Conservation (phyloP, 53 echinoderm and acorn worm species). For the Echinarachnius parma region DNA sequence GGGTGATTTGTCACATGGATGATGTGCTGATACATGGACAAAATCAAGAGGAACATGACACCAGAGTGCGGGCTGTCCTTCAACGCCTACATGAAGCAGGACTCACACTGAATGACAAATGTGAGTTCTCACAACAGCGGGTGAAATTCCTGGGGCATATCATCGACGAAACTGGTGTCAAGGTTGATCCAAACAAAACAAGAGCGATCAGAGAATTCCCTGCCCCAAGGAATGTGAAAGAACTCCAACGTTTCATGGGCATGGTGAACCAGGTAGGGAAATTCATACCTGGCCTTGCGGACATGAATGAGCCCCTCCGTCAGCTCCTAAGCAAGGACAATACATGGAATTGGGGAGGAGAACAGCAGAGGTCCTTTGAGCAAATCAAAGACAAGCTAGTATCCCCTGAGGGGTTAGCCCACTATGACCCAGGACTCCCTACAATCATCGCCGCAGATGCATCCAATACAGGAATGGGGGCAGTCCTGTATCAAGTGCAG, state of each 20-base stretch:
- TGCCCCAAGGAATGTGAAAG: slow-evolving; percentile 41
- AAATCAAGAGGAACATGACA: slow-evolving; percentile 36
- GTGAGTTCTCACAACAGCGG: slow-evolving; percentile 15
- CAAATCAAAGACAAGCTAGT: not conserved
- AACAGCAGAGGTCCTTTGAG: slow-evolving; percentile 11
- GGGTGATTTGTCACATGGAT: slow-evolving; percentile 71
- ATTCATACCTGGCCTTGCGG: slow-evolving; percentile 47
- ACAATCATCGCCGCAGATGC: slow-evolving; percentile 45
- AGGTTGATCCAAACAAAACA: slow-evolving; percentile 38
- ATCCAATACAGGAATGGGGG: slow-evolving; percentile 44
- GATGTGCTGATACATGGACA: slow-evolving; percentile 54
- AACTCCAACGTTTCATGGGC: slow-evolving; percentile 55
- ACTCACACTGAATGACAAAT: slow-evolving; percentile 42
- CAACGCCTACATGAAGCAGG: slow-evolving; percentile 24
- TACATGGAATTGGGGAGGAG: slow-evolving; percentile 46
- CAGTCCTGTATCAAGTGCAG: slow-evolving; percentile 41
- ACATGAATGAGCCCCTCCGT: slow-evolving; percentile 35
- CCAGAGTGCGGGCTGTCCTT: slow-evolving; percentile 18
- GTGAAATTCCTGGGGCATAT: slow-evolving; percentile 54
- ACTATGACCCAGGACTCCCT: slow-evolving; percentile 36
- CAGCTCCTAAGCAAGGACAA: slow-evolving; percentile 52
- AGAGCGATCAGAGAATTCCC: slow-evolving; percentile 46
- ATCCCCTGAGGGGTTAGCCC: slow-evolving; percentile 26
- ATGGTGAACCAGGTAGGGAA: slow-evolving; percentile 70
- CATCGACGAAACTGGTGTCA: slow-evolving; percentile 32